These are phyloP conservation scores for Aspidiotus destructor DNA, from an alignment of 2,888 invertebrate species.

Conservation along the genomic window DNA sequence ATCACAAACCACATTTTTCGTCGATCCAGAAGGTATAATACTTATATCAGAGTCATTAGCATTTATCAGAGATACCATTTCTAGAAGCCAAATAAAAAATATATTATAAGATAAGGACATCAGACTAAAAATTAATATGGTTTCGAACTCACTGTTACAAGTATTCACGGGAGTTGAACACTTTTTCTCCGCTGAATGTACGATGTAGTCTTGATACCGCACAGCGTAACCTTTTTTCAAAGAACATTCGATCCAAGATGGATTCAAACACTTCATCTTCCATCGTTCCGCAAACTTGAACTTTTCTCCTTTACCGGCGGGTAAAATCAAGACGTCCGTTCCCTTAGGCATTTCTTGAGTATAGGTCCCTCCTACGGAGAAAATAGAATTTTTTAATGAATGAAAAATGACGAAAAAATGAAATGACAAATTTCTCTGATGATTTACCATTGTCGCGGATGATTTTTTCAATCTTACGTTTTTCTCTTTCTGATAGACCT, in stretches of 20 bases:
- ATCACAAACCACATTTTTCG: slow-evolving; percentile 3
- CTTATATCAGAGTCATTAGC: slow-evolving; percentile 22
- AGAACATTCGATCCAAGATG: slow-evolving; percentile 74
- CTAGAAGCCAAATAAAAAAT: not conserved
- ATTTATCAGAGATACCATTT: slow-evolving; percentile 3
- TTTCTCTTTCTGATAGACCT: slow-evolving; percentile 55
- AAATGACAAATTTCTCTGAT: not conserved
- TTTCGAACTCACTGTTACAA: not conserved
- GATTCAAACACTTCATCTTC: slow-evolving; percentile 58
- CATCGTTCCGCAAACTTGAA: slow-evolving; percentile 52
- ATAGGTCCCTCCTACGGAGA: slow-evolving; percentile 50
- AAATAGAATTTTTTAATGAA: slow-evolving; percentile 1
- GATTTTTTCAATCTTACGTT: slow-evolving; percentile 54
- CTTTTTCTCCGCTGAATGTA: slow-evolving; percentile 12
- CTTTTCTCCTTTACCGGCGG: slow-evolving; percentile 58
- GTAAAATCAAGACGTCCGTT: slow-evolving; percentile 48
- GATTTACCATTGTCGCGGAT: slow-evolving; percentile 60
- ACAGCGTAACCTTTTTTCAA: slow-evolving; percentile 53
- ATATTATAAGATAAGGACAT: not conserved
- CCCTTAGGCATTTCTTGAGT: slow-evolving; percentile 47
- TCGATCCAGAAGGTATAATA: slow-evolving; percentile 13
- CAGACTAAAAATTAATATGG: not conserved
- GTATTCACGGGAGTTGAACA: slow-evolving; percentile 16
- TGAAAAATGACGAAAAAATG: slow-evolving; percentile 2
- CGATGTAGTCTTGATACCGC: slow-evolving; percentile 19